phyloP scores from a whole-genome alignment of 2,888 invertebrate species.

The Caenorhabditis sp. region DNA sequence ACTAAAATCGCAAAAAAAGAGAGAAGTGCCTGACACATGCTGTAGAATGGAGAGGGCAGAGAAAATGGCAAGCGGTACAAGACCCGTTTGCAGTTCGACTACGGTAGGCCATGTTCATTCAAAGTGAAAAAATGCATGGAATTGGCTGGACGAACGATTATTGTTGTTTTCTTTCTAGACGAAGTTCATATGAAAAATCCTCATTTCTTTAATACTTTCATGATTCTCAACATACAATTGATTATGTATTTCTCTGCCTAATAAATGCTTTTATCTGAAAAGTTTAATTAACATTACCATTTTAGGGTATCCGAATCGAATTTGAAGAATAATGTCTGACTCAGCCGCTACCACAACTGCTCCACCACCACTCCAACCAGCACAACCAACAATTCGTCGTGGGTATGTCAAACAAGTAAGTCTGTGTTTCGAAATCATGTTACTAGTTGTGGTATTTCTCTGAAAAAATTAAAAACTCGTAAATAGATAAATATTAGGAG shows the following conservation, averaged over 20 bases:
- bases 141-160: background rate
- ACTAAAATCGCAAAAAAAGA: constrained; percentile 3
- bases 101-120: constrained; percentile 7
- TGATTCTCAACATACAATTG: background rate
- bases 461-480: too few relatives aligned
- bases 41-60: constrained; percentile 1
- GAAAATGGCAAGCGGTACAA: constrained; percentile 13
- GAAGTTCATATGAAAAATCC: background rate
- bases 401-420: constrained; percentile 54
- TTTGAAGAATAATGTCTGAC: constrained; percentile 30
- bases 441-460: too few relatives aligned
- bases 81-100: constrained; percentile 12
- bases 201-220: too few relatives aligned
- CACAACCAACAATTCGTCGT: constrained; percentile 41
- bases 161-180: background rate
- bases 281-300: background rate
- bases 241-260: too few relatives aligned
- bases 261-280: too few relatives aligned
- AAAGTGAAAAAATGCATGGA: background rate
- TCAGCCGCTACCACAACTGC: constrained; percentile 5
- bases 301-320: constrained; percentile 11
- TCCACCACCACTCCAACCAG: constrained; percentile 19
- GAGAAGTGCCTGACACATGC: constrained; percentile 8
- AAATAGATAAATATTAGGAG: too few relatives aligned
- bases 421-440: too few relatives aligned